phyloP scores from a whole-genome alignment of 2,888 invertebrate species.

The Corbicula japonica region DNA sequence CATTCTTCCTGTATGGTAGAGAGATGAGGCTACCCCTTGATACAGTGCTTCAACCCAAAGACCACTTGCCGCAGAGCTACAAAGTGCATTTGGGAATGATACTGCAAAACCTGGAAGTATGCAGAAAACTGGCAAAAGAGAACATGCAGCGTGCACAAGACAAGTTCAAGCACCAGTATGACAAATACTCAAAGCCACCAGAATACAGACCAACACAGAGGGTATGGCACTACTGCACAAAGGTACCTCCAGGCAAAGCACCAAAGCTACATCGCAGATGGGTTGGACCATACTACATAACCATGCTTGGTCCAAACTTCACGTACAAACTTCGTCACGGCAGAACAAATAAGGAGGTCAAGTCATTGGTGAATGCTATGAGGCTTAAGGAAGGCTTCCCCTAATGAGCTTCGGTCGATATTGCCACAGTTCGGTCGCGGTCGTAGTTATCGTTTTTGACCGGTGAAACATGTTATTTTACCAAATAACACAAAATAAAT shows the following conservation, averaged over 20 bases:
- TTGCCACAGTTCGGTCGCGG: too few relatives aligned
- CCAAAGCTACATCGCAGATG: slow-evolving; percentile 44
- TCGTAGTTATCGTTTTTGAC: too few relatives aligned
- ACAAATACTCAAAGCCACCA: slow-evolving; percentile 34
- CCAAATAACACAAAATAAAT: too few relatives aligned
- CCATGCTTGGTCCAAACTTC: slow-evolving; percentile 21
- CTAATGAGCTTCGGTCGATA: too few relatives aligned
- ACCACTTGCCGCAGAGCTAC: slow-evolving; percentile 13
- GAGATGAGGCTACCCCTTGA: slow-evolving; percentile 56
- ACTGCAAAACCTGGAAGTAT: too few relatives aligned
- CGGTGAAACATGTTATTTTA: too few relatives aligned
- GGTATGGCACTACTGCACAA: slow-evolving; percentile 45
- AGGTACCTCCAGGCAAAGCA: slow-evolving; percentile 32
- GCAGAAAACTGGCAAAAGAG: slow-evolving; percentile 48
- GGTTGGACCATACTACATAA: slow-evolving; percentile 44
- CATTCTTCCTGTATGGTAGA: slow-evolving; percentile 52
- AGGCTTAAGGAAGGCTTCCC: too few relatives aligned
- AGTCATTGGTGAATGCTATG: slow-evolving; percentile 42
- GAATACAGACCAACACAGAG: slow-evolving; percentile 34
- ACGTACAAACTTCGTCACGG: slow-evolving; percentile 36
- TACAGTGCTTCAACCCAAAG: slow-evolving; percentile 29
- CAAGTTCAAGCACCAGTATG: slow-evolving; percentile 46
- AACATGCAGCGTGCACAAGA: slow-evolving; percentile 38
- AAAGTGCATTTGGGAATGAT: slow-evolving; percentile 10
- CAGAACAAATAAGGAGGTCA: slow-evolving; percentile 35